Evolutionary conservation across 2,797 vertebrate species (phyloP).

Genomic region (Apogon hyalosoma): DNA sequence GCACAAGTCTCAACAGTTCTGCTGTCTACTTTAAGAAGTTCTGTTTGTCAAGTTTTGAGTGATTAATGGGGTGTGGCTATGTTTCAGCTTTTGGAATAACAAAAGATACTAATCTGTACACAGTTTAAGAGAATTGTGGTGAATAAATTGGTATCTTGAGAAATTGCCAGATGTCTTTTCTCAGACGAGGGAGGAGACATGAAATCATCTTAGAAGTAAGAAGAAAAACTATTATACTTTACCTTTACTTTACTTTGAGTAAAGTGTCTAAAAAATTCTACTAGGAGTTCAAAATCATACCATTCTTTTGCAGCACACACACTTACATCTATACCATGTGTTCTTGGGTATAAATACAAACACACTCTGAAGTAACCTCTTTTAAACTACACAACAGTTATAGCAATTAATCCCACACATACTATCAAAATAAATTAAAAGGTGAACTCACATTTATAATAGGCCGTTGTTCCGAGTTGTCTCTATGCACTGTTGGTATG

Average conservation of each 20-base stretch:
- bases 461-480: constrained; percentile 35
- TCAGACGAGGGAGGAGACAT: background rate
- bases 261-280: background rate
- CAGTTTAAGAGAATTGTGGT: constrained; percentile 1
- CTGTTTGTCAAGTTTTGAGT: constrained; percentile 61
- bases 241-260: too few relatives aligned
- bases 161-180: background rate
- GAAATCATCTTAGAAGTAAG: background rate
- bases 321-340: background rate
- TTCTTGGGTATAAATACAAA: background rate
- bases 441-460: constrained; percentile 68
- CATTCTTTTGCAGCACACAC: background rate
- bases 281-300: background rate
- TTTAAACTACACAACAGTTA: background rate
- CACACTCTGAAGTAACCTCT: background rate
- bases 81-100: constrained; percentile 30
- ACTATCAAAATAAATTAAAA: constrained; percentile 19
- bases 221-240: too few relatives aligned
- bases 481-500: constrained; percentile 52
- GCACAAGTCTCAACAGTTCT: constrained; percentile 47
- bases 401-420: background rate
- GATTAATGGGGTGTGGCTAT: constrained; percentile 47
- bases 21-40: constrained; percentile 17
- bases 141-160: constrained; percentile 24
- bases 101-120: constrained; percentile 43